phyloP scores from a whole-genome alignment of 2,888 invertebrate genomes.

The Dicranocentrus wangi region DNA sequence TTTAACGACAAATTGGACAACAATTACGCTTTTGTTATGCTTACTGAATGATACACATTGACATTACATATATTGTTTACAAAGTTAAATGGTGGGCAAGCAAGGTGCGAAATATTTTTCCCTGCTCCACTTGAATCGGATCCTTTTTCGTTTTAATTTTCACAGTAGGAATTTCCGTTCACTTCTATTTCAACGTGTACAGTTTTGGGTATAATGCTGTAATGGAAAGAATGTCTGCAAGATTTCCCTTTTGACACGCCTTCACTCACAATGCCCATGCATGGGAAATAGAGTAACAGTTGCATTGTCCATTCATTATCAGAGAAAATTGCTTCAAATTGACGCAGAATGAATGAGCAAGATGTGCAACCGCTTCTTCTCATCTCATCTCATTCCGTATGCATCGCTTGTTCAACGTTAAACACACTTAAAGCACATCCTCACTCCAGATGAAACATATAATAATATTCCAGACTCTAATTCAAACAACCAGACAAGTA shows the following conservation, averaged over 20 bases:
- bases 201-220: background rate
- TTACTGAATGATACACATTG: too few species aligned
- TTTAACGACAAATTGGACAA: constrained; percentile 51
- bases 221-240: background rate
- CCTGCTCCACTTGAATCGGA: background rate
- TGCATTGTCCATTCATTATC: background rate
- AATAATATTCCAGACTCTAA: too few species aligned
- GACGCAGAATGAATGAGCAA: too few species aligned
- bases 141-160: background rate
- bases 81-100: constrained; percentile 14
- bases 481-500: too few species aligned
- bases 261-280: constrained; percentile 3
- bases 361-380: too few species aligned
- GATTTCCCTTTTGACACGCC: constrained; percentile 14
- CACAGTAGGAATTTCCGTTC: constrained; percentile 57
- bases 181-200: background rate
- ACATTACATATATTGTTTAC: constrained; percentile 29
- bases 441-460: too few species aligned
- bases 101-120: constrained; percentile 36
- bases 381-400: too few species aligned
- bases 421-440: too few species aligned
- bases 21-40: constrained; percentile 32
- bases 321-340: background rate
- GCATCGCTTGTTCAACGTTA: too few species aligned
- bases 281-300: constrained; percentile 3